Base-by-base conservation (phyloP, 2,113 vertebrate genomes). In the Anser brachyrhynchus region DNA sequence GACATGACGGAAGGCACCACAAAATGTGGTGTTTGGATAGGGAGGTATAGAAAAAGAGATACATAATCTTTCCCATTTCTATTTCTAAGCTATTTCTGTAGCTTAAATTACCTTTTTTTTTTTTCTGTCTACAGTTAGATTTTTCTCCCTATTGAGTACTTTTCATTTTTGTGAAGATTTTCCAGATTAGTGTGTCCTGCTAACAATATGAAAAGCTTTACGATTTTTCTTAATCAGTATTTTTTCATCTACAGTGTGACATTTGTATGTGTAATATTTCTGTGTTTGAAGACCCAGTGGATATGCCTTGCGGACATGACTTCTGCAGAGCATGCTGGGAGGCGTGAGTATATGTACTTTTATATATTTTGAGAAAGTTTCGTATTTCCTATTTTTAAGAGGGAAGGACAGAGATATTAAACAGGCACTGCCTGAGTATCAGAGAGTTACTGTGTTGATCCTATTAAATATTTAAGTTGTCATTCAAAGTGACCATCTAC, bases 281-380 rank as follows among this genome's bases (percentile, higher is more conserved):
- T 67, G 96, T 99, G 67, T 99, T 99, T 96, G 99, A 99, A 97
- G 99, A 99, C 93, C 99, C 99, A 25, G 99, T 99, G 96, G 99
- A 99, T 95, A 99, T 99, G 98, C 98, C 99, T 76, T 99, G 99
- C 98, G 98, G 99, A 92, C 99, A 99, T 80, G 99, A 99, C 91
- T 99, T 99, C 96, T 99, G 99, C 98, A 98, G 99, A 98, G 98
- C 97, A 72, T 99, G 99, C 97, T 99, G 99, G 99, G 99, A 99
- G 97, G 98, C 99, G 99, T 99, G 94, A 98, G 99, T 98, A 98
- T 86, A 31, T 11, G 13, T 59, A 13, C 46, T 92, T 73, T 71
- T 33, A 22, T 74, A 1, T 78, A 57, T 83, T 66, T 43, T 64
- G 26, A 44, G 65, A 90, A 75, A 52, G 28, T 29, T 51, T 46